Evolutionary conservation across 2,113 vertebrate genomes (phyloP), one percentile per base, ranked within the genome.

Genomic region (Nycticorax nycticorax): DNA sequence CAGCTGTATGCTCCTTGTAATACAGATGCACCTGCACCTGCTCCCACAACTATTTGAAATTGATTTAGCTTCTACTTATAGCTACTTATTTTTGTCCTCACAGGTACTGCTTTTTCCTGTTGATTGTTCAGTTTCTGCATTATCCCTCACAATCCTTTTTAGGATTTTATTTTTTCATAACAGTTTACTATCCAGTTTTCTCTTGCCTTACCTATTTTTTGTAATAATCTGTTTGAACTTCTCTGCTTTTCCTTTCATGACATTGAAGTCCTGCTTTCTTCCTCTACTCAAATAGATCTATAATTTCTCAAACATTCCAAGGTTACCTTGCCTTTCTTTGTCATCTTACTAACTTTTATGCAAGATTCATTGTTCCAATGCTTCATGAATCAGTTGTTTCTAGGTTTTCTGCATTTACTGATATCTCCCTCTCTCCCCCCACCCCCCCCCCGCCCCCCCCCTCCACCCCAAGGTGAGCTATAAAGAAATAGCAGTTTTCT

Each of bases 21-120:
- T 20, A 17, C 0, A 33, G 12, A 41, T 19, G 10, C 3, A 18
- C 13, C 32, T 55, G 10, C 9, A 2, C 6, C 45, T 77, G 1
- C 10, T 88, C 7, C 17, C 35, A 72, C 13, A 86, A 10, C 11
- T 63, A 8, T 50, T 26, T 52, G 28, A 68, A 84, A 28, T 2
- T 48, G 6, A 63, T 79, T 86, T 68, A 68, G 1, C 10, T 57
- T 48, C n/a, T 84, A 7, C 9, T 50, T 81, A 84, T 18, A 73
- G 8, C 4, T 35, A 68, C 3, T 33, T 16, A 26, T 39, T 86
- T 75, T 83, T 56, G 5, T 6, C 8, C 37, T 75, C 5, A 60
- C 9, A 79, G 21, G 22, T 60, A 43, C 6, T 64, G 50, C 5
- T 72, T 21, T 55, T 78, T 71, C 10, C 22, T 59, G 18, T 39